phyloP scores from a whole-genome alignment of 2,888 invertebrate genomes.

The Hirtodrosophila cameraria region DNA sequence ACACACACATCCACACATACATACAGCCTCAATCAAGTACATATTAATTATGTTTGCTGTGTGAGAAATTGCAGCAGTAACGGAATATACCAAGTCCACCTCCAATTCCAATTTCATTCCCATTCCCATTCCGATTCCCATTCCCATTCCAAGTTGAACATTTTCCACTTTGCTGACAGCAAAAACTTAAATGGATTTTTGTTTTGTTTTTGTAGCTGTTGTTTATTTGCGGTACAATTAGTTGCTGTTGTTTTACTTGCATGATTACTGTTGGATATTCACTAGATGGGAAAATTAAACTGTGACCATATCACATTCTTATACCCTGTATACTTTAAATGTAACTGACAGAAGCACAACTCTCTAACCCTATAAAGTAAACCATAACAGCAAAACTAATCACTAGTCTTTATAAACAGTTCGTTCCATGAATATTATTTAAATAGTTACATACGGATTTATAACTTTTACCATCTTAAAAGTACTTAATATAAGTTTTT shows the following conservation, averaged over 20 bases:
- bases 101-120: constrained; percentile 27
- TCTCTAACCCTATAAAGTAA: too few relatives aligned
- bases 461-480: too few relatives aligned
- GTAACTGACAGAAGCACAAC: too few relatives aligned
- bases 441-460: too few relatives aligned
- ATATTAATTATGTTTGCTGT: constrained; percentile 57
- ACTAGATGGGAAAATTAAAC: not conserved
- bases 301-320: too few relatives aligned
- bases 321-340: too few relatives aligned
- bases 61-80: constrained; percentile 39
- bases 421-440: too few relatives aligned
- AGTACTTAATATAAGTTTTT: too few relatives aligned
- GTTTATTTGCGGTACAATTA: constrained; percentile 10
- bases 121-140: constrained; percentile 1
- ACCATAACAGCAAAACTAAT: too few relatives aligned
- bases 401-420: too few relatives aligned
- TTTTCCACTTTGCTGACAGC: constrained; percentile 10
- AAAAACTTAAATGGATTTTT: constrained; percentile 17
- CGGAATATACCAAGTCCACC: constrained; percentile 9
- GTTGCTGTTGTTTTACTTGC: constrained; percentile 8
- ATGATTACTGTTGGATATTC: not conserved
- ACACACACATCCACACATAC: constrained; percentile 4
- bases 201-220: constrained; percentile 6
- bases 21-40: constrained; percentile 54
- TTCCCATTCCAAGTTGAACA: not conserved